Conservation (phyloP, 2,797 vertebrate species). For the Podargus strigoides region DNA sequence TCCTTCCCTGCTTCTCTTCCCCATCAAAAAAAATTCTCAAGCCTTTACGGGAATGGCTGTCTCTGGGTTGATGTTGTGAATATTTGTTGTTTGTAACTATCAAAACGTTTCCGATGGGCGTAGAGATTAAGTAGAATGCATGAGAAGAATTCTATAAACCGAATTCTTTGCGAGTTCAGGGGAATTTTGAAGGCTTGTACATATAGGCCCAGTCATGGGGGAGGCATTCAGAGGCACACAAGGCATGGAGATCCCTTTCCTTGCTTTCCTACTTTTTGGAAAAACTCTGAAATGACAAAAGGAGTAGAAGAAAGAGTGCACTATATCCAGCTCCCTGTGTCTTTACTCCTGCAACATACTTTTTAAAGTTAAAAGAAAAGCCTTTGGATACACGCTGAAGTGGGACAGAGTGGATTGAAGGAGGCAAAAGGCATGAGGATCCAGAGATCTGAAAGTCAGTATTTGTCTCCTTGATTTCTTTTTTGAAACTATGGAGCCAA, state of each 20-base stretch:
- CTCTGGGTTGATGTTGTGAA: slow-evolving; percentile 23
- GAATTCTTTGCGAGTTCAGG: background rate
- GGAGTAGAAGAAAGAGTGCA: background rate
- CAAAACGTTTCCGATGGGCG: background rate
- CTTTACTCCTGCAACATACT: background rate
- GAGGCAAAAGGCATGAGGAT: background rate
- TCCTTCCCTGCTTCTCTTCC: background rate
- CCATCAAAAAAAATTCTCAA: background rate
- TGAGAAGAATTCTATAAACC: slow-evolving; percentile 24
- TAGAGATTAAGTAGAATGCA: background rate
- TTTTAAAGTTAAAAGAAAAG: background rate
- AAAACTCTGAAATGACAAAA: slow-evolving; percentile 4
- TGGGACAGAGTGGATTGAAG: background rate
- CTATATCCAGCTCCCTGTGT: background rate
- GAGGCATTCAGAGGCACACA: background rate
- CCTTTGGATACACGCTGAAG: background rate
- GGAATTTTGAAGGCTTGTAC: background rate
- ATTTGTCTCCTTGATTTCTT: background rate
- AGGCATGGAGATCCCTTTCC: background rate
- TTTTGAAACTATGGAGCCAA: background rate
- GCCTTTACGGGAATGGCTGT: background rate
- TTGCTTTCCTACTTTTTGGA: background rate
- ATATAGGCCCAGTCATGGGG: background rate
- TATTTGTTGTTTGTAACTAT: slow-evolving; percentile 6
- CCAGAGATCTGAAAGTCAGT: background rate